Base-by-base conservation (phyloP, 2,888 invertebrate genomes). In the Drosophila multiciliata region DNA sequence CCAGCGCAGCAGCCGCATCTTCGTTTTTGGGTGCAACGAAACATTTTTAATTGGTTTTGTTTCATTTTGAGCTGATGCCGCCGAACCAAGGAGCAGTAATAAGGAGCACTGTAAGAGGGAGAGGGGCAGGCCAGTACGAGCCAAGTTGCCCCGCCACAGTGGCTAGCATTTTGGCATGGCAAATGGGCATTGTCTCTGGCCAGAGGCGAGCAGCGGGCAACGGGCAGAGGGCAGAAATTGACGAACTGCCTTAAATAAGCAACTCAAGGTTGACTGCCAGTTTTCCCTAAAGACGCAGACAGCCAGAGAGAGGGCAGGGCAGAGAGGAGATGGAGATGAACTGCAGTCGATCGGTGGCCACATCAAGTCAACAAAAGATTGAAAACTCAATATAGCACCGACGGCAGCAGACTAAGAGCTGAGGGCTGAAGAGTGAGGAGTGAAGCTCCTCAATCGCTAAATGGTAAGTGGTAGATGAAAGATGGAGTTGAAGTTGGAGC, bases 341-440 rank as follows among this genome's bases (percentile, higher is more conserved):
- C 45, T 62, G 66, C 65, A 76, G 87, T 84, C 82, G 87, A 88
- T 88, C 89, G 89, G 83, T 89, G 87, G 89, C 83, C 89, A 85
- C 84, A 91, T 90, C 87, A 83, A 90, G 91, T 87, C 89, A 90
- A 89, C 82, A 87, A 87, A 78, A 89, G 90, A 87, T 89, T 89
- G 91, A 89, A 90, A 91, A 91, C 89, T 91, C 91, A 91, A 91
- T 91, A 90, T 87, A 89, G 86, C 90, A 91, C 89, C 85, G 85
- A 68, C 66, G 66, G 76, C 79, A 72, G 75, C 66, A 53, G 65
- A 66, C 66, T 17, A 8, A 35, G 33, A 35, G n/a, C 55, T 49
- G 59, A 26, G 35, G 59, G 49, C 54, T 33, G 59, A 29, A 53
- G 61, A 66, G 53, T 33, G 59, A 29, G 49, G 61, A 66, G 53